Base-by-base conservation (phyloP, 2,113 vertebrate genomes). In the Onychostoma macrolepis region DNA sequence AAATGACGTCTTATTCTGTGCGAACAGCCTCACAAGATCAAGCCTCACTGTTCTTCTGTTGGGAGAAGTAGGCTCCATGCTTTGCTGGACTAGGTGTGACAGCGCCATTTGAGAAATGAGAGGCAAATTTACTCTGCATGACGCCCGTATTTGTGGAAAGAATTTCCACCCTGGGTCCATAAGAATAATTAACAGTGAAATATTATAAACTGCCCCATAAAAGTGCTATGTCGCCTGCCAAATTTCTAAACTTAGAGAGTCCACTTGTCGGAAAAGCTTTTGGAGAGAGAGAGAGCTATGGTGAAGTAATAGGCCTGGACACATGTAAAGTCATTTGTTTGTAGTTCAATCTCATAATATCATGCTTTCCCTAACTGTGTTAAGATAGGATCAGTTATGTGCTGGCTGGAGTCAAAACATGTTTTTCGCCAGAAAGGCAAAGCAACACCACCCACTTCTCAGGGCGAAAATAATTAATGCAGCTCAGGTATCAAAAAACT, bases 121-220 rank as follows among this genome's bases (percentile, higher is more conserved):
- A 90, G 10, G 84, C 71, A 86, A 87, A 92, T 93, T 85, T 91
- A 91, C 87, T 89, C 89, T 67, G 87, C 87, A 36, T 87, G 85
- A 91, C 61, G 78, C 86, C 88, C n/a, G 85, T 69, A 56, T 90
- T n/a, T 82, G 87, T 88, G 90, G 91, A 94, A 91, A 90, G 88
- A 92, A 91, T 93, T 84, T 91, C 83, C 83, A 80, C 77, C 80
- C 38, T 45, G 76, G 77, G 83, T 89, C 90, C 65, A 79, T 82
- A 92, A 88, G 89, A 90, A 92, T 91, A 93, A 93, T 91, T 92
- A 92, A 89, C 86, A 87, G 86, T 94, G 86, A 94, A 93, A 92
- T 93, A 92, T 93, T 92, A 92, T 94, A 93, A 93, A 94, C 92
- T 85, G 71, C 77, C 53, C 79, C 87, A 86, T 91, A 89, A 92